Evolutionary conservation across 2,888 invertebrate species (phyloP).

Genomic region (Hypomecis atomaria): DNA sequence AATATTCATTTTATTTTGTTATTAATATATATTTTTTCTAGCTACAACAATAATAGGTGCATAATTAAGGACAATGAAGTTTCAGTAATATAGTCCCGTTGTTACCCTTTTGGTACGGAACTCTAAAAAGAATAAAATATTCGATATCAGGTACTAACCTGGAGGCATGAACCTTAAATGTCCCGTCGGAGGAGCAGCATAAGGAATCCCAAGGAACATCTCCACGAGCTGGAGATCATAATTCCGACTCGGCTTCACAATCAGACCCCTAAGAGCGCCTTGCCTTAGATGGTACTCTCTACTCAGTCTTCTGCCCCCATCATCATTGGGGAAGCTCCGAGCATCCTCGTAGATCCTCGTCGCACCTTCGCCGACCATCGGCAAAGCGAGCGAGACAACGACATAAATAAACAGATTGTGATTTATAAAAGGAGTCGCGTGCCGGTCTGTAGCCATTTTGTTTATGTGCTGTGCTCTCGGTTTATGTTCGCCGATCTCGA

Average conservation of each 20-base stretch:
- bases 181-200: slow-evolving; percentile 91
- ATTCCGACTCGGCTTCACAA: slow-evolving; percentile 86
- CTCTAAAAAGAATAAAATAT: no score
- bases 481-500: slow-evolving; percentile 67
- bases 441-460: slow-evolving; percentile 78
- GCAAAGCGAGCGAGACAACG: slow-evolving; percentile 74
- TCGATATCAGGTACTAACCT: slow-evolving; percentile 66
- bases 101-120: no score
- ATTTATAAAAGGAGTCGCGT: slow-evolving; percentile 76
- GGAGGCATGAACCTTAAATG: slow-evolving; percentile 94
- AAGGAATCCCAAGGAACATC: slow-evolving; percentile 91
- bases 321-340: slow-evolving; percentile 64
- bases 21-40: no score
- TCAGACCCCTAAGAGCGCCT: slow-evolving; percentile 87
- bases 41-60: not conserved
- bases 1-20: no score
- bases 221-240: slow-evolving; percentile 87
- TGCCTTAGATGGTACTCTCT: slow-evolving; percentile 87
- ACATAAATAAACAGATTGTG: slow-evolving; percentile 81
- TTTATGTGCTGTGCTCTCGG: slow-evolving; percentile 69
- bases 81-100: no score
- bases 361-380: slow-evolving; percentile 72
- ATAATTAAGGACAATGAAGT: not conserved
- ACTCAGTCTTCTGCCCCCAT: slow-evolving; percentile 76
- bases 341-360: slow-evolving; percentile 68